A percentile compares a stretch with the other conserved stretches of the same genome.
phyloP scores from a whole-genome alignment of 2,888 invertebrate species.

The Xestia ashworthii region DNA sequence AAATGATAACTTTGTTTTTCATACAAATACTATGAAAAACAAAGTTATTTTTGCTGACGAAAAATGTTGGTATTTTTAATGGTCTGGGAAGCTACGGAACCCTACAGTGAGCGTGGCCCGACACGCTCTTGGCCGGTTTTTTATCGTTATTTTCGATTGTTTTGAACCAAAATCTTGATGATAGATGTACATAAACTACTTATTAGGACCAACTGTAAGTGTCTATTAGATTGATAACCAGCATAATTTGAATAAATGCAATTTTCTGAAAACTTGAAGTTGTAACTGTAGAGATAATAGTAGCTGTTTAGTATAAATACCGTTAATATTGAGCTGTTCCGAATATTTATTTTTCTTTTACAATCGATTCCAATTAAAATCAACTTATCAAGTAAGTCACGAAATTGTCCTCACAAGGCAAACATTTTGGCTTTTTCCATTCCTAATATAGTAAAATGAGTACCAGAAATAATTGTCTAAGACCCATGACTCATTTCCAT shows the following conservation, averaged over 20 bases:
- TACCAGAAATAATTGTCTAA: not conserved
- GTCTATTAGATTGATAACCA: conserved; percentile 21
- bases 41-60: too few species aligned
- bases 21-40: too few species aligned
- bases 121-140: too few species aligned
- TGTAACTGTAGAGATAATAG: not conserved
- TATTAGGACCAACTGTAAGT: conserved; percentile 49
- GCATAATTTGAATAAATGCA: conserved; percentile 22
- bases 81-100: too few species aligned
- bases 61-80: too few species aligned
- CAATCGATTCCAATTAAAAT: conserved; percentile 4
- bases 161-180: conserved; percentile 25
- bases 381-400: not conserved
- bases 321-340: conserved; percentile 13
- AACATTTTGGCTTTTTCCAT: conserved; percentile 1
- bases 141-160: not conserved
- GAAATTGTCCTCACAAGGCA: not conserved
- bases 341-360: not conserved
- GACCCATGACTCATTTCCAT: not conserved
- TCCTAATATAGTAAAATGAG: not conserved
- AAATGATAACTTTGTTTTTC: too few species aligned
- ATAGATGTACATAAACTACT: conserved; percentile 1
- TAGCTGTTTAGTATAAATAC: not conserved
- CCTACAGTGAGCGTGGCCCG: too few species aligned
- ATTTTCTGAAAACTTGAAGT: conserved; percentile 3